Evolutionary conservation across 2,888 invertebrate species (phyloP).

Genomic region (Acronicta alni): DNA sequence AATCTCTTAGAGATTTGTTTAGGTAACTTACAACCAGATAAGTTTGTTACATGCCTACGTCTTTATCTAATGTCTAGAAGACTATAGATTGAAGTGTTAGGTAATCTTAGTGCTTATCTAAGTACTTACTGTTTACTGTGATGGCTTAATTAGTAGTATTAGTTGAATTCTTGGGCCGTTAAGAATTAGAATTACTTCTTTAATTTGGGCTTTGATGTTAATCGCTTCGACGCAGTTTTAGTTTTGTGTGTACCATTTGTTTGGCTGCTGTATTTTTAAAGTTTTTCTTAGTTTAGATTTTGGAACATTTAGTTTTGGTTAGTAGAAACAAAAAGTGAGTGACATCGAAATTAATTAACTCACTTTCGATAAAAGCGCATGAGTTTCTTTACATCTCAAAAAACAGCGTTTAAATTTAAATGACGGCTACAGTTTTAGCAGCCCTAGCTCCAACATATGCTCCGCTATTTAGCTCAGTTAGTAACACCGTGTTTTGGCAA

Average conservation of each 20-base stretch:
- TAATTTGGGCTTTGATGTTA: constrained; percentile 1
- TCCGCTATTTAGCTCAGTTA: constrained; percentile 36
- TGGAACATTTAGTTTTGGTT: too few relatives aligned
- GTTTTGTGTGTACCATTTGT: background rate
- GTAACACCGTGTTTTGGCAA: constrained; percentile 50
- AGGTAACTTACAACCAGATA: constrained; percentile 6
- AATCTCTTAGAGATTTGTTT: constrained; percentile 12
- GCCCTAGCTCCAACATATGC: constrained; percentile 40
- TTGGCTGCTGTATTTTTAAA: background rate
- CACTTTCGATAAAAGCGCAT: too few relatives aligned
- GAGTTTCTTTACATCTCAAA: constrained; percentile 7
- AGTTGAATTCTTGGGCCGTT: background rate
- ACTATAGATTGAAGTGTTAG: constrained; percentile 7
- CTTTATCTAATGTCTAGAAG: constrained; percentile 20
- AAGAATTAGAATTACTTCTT: constrained; percentile 4
- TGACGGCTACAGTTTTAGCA: constrained; percentile 18
- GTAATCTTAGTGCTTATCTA: constrained; percentile 26
- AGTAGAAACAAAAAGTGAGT: too few relatives aligned
- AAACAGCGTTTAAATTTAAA: constrained; percentile 38
- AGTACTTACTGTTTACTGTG: constrained; percentile 14
- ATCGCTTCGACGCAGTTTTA: background rate
- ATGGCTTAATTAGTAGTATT: constrained; percentile 25
- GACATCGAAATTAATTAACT: too few relatives aligned
- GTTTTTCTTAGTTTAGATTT: too few relatives aligned
- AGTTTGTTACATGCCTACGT: constrained; percentile 20